These are phyloP conservation scores for Sarcophaga peregrina DNA, from an alignment of 1,140 invertebrate species.

Conservation along the genomic window DNA sequence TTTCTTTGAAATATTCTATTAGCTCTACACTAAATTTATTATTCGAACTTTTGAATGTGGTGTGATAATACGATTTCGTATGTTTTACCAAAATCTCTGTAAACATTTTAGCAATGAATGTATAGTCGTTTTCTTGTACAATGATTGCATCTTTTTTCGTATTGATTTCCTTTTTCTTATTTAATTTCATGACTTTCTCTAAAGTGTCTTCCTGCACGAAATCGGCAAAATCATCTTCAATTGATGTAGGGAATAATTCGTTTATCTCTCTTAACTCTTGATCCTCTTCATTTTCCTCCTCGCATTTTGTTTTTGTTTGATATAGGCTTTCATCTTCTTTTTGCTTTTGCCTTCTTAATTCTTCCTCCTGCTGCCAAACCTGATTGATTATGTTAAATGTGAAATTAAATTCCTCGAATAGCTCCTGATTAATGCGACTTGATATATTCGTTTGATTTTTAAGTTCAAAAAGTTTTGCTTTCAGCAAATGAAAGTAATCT, in stretches of 20 bases:
- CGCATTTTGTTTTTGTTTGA: conserved; percentile 77
- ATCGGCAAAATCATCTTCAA: conserved; percentile 77
- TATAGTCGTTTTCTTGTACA: conserved; percentile 60
- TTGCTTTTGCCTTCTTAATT: conserved; percentile 74
- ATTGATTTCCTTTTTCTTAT: conserved; percentile 50
- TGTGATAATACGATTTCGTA: conserved; percentile 50
- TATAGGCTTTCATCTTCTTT: conserved; percentile 85
- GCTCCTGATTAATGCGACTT: conserved; percentile 62
- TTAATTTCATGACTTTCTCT: conserved; percentile 61
- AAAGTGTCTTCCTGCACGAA: conserved; percentile 68
- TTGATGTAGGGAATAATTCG: conserved; percentile 81
- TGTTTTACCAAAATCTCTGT: conserved; percentile 56
- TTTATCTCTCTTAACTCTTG: conserved; percentile 77
- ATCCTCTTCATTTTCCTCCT: conserved; percentile 79
- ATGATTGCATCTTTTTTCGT: conserved; percentile 46
- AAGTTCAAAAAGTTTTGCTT: conserved; percentile 75
- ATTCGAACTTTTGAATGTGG: conserved; percentile 31
- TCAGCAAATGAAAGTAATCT: conserved; percentile 69
- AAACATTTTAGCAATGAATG: conserved; percentile 57
- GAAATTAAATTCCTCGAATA: conserved; percentile 69
- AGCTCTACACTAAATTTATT: conserved; percentile 44
- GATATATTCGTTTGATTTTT: conserved; percentile 65
- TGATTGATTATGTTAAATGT: conserved; percentile 69
- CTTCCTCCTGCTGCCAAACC: conserved; percentile 82
- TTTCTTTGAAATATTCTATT: conserved; percentile 50